Evolutionary conservation across 2,888 invertebrate genomes (phyloP).

Genomic region (Caenorhabditis sp.): DNA sequence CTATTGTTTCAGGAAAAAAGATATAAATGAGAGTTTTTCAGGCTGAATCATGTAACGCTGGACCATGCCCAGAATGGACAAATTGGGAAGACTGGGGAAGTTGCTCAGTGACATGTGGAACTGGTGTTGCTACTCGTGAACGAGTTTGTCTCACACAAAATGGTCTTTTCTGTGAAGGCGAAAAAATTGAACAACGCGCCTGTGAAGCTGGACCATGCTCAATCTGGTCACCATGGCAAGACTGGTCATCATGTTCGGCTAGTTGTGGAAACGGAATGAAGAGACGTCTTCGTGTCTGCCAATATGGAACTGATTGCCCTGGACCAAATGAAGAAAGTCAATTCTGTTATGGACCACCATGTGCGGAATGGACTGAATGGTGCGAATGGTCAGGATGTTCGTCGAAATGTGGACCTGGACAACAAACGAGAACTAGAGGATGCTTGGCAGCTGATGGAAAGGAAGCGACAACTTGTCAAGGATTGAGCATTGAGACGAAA

Average conservation of each 20-base stretch:
- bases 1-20: no score
- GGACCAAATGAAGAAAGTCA: conserved; percentile 60
- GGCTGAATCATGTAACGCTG: conserved; percentile 54
- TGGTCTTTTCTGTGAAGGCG: conserved; percentile 54
- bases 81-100: conserved; percentile 61
- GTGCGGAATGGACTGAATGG: conserved; percentile 63
- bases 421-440: conserved; percentile 54
- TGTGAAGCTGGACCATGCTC: conserved; percentile 59
- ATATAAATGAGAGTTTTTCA: conserved; percentile 8
- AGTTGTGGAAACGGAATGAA: conserved; percentile 61
- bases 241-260: conserved; percentile 60
- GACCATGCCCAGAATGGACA: conserved; percentile 62
- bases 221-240: conserved; percentile 59
- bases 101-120: conserved; percentile 60
- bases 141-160: conserved; percentile 55
- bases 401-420: conserved; percentile 59
- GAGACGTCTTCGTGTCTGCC: conserved; percentile 57
- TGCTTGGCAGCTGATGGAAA: conserved; percentile 54
- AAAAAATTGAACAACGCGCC: conserved; percentile 45
- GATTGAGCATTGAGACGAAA: conserved; percentile 52
- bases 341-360: conserved; percentile 65
- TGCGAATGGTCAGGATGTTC: conserved; percentile 59
- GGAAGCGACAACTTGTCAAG: conserved; percentile 58
- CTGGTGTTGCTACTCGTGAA: conserved; percentile 52
- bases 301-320: conserved; percentile 62